Conservation (phyloP, 2,797 vertebrate species). For the Gadopsis bispinosus region DNA sequence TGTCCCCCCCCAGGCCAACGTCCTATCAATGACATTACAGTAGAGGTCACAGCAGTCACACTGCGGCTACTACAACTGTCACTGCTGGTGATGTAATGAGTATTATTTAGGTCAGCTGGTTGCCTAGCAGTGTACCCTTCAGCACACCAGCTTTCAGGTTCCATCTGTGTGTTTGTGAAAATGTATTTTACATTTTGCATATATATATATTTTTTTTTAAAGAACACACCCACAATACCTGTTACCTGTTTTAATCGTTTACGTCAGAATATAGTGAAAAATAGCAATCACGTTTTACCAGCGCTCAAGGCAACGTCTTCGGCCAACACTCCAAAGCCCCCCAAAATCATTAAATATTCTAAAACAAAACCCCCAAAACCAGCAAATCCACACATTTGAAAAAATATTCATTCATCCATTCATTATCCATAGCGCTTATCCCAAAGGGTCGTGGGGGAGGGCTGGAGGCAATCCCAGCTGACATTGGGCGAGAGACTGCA, state of each 20-base stretch:
- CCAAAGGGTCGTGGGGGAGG: too few relatives aligned
- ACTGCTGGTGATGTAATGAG: constrained; percentile 74
- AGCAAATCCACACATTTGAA: background rate
- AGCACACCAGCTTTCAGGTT: constrained; percentile 70
- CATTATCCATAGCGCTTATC: too few relatives aligned
- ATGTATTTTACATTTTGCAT: background rate
- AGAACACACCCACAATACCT: background rate
- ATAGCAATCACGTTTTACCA: background rate
- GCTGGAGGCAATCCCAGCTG: too few relatives aligned
- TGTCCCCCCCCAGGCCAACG: background rate
- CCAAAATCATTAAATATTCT: background rate
- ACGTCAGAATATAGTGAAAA: background rate
- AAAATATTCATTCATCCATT: too few relatives aligned
- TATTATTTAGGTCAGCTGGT: constrained; percentile 85
- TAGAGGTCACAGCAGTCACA: constrained; percentile 76
- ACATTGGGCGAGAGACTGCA: too few relatives aligned
- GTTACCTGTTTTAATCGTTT: background rate
- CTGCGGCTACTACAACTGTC: constrained; percentile 75
- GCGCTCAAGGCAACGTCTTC: background rate
- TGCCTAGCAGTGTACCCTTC: constrained; percentile 80
- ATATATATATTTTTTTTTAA: background rate
- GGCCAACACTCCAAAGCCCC: background rate
- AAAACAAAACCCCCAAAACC: background rate
- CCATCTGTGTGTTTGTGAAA: constrained; percentile 19
- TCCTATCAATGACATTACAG: constrained; percentile 68